Conservation (phyloP, 2,888 invertebrate species). For the Aphelenchoides bicaudatus region DNA sequence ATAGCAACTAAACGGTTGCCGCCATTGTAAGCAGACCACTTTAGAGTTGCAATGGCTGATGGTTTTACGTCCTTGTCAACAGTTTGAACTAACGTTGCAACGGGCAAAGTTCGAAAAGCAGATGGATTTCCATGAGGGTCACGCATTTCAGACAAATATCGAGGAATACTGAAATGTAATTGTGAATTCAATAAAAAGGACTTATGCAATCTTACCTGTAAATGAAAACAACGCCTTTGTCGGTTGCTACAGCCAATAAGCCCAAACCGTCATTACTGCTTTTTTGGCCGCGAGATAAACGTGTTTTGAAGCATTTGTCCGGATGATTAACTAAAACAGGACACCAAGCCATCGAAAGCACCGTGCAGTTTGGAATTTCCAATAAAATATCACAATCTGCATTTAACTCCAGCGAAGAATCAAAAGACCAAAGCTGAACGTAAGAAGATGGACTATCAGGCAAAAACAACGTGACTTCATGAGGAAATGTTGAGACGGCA, state of each 20-base stretch:
- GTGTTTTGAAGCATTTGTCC: neutral
- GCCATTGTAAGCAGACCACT: neutral
- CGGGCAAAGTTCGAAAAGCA: no score
- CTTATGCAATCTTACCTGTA: slow-evolving; percentile 18
- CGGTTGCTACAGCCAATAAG: slow-evolving; percentile 29
- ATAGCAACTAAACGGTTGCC: slow-evolving; percentile 2
- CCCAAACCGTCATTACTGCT: slow-evolving; percentile 25
- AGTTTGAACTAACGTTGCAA: neutral
- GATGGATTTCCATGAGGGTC: no score
- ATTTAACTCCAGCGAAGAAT: neutral
- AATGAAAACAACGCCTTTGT: slow-evolving; percentile 25
- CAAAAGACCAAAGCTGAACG: slow-evolving; percentile 29
- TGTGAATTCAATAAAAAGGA: neutral
- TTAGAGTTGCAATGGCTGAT: neutral
- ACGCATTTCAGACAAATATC: neutral
- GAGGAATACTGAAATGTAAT: slow-evolving; percentile 2
- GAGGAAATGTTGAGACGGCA: slow-evolving; percentile 31
- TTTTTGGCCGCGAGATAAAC: neutral
- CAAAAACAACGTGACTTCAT: slow-evolving; percentile 22
- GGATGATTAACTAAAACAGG: slow-evolving; percentile 9
- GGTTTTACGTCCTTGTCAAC: neutral
- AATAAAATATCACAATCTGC: slow-evolving; percentile 20
- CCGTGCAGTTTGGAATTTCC: slow-evolving; percentile 2
- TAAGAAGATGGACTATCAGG: slow-evolving; percentile 16
- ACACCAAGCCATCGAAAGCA: slow-evolving; percentile 25